These are phyloP conservation scores for Drosophila oshimai DNA, from an alignment of 1,140 invertebrate species.

Conservation along the genomic window DNA sequence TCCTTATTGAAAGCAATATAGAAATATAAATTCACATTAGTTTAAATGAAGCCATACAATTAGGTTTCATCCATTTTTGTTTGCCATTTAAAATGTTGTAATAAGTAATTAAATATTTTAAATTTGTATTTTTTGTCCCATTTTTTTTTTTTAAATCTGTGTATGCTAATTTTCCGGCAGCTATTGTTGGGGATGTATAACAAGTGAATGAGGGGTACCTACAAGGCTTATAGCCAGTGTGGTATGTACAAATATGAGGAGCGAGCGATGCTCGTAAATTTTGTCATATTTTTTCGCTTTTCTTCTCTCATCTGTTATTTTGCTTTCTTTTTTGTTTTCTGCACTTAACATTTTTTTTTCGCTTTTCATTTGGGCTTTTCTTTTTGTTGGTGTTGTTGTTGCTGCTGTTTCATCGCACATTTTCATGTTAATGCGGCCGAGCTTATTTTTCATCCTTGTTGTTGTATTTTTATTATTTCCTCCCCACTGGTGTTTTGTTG, in stretches of 20 bases:
- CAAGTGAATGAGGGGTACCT: background rate
- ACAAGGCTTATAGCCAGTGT: slow-evolving; percentile 30
- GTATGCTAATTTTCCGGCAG: slow-evolving; percentile 13
- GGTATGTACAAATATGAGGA: slow-evolving; percentile 55
- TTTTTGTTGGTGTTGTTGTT: slow-evolving; percentile 24
- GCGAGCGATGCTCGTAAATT: slow-evolving; percentile 68
- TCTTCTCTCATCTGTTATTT: slow-evolving; percentile 16
- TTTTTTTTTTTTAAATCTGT: too few relatives aligned
- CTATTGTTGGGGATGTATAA: background rate
- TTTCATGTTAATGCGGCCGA: slow-evolving; percentile 62
- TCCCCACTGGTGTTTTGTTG: slow-evolving; percentile 28
- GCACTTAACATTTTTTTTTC: slow-evolving; percentile 41
- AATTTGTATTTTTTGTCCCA: too few relatives aligned
- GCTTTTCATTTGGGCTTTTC: slow-evolving; percentile 46
- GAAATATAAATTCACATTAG: too few relatives aligned
- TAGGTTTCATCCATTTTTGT: background rate
- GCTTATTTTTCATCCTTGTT: slow-evolving; percentile 50
- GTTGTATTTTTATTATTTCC: slow-evolving; percentile 49
- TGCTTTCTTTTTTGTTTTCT: slow-evolving; percentile 32
- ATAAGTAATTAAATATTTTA: too few relatives aligned
- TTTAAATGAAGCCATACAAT: too few relatives aligned
- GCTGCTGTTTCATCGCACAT: slow-evolving; percentile 54
- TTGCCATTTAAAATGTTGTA: background rate
- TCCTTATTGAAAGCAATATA: too few relatives aligned
- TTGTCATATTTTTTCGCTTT: slow-evolving; percentile 76